phyloP scores from a whole-genome alignment of 2,797 vertebrate species.

The Orestias chungarensis region DNA sequence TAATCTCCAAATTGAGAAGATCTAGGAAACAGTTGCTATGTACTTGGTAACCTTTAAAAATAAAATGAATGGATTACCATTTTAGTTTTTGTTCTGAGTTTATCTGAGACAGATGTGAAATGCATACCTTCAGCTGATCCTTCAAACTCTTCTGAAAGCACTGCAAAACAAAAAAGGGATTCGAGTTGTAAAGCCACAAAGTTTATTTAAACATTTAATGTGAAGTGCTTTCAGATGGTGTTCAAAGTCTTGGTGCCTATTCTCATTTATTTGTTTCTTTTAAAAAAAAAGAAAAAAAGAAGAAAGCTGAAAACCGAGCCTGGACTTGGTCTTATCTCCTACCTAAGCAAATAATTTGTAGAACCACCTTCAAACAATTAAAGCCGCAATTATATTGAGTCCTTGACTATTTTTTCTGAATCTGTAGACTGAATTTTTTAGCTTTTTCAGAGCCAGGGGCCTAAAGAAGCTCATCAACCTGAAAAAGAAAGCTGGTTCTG shows the following conservation, averaged over 20 bases:
- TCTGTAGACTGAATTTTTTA: too few relatives aligned
- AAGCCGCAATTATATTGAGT: background rate
- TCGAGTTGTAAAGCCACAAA: background rate
- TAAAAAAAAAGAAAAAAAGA: too few relatives aligned
- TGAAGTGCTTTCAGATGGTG: background rate
- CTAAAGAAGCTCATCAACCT: too few relatives aligned
- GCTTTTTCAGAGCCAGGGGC: too few relatives aligned
- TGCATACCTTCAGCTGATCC: constrained; percentile 68
- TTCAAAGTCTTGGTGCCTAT: background rate
- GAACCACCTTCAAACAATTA: background rate
- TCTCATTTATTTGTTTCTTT: background rate
- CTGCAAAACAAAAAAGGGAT: constrained; percentile 32
- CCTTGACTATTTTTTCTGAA: too few relatives aligned
- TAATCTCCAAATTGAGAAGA: background rate
- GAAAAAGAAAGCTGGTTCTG: too few relatives aligned
- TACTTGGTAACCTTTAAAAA: background rate
- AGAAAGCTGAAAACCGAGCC: background rate
- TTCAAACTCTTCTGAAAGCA: constrained; percentile 45
- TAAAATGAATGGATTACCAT: background rate
- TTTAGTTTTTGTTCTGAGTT: background rate
- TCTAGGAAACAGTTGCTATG: background rate
- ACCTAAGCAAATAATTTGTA: background rate
- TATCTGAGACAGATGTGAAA: constrained; percentile 7
- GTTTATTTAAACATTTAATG: background rate
- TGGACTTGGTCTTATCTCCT: background rate